A percentile compares a stretch with the other conserved stretches of the same genome.
Evolutionary conservation across 2,888 invertebrate species (phyloP).

Genomic region (Palloptera scutellata): DNA sequence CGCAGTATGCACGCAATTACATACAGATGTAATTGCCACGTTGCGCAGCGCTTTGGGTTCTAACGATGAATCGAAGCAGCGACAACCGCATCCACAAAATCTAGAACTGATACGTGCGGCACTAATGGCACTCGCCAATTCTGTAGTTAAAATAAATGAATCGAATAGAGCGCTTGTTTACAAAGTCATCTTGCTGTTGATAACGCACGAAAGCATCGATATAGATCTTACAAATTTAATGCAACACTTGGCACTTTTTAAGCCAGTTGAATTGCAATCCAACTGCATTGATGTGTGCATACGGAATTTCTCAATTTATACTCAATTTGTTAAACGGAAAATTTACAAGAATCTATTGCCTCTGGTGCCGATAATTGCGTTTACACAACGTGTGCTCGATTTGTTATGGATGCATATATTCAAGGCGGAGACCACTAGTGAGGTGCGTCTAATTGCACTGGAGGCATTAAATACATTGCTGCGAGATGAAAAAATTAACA

Average conservation of each 20-base stretch:
- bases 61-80: slow-evolving; percentile 1
- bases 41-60: slow-evolving; percentile 38
- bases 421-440: slow-evolving; percentile 37
- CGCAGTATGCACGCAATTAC: slow-evolving; percentile 57
- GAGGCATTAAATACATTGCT: slow-evolving; percentile 53
- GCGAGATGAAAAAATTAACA: slow-evolving; percentile 47
- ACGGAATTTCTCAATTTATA: slow-evolving; percentile 49
- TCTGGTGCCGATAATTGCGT: slow-evolving; percentile 54
- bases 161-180: slow-evolving; percentile 54
- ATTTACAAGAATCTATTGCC: slow-evolving; percentile 53
- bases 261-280: slow-evolving; percentile 56
- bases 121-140: slow-evolving; percentile 50
- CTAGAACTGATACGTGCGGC: slow-evolving; percentile 52
- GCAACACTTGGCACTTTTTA: slow-evolving; percentile 51
- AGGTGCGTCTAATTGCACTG: slow-evolving; percentile 51
- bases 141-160: slow-evolving; percentile 50
- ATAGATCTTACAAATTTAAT: slow-evolving; percentile 49
- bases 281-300: slow-evolving; percentile 54
- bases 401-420: slow-evolving; percentile 53
- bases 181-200: slow-evolving; percentile 49
- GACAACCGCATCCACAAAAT: slow-evolving; percentile 18
- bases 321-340: slow-evolving; percentile 54
- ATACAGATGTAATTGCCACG: slow-evolving; percentile 49
- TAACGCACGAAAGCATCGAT: slow-evolving; percentile 51
- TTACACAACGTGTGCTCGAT: slow-evolving; percentile 52